Conservation (phyloP, 2,113 vertebrate species). For the Capreolus pygargus region DNA sequence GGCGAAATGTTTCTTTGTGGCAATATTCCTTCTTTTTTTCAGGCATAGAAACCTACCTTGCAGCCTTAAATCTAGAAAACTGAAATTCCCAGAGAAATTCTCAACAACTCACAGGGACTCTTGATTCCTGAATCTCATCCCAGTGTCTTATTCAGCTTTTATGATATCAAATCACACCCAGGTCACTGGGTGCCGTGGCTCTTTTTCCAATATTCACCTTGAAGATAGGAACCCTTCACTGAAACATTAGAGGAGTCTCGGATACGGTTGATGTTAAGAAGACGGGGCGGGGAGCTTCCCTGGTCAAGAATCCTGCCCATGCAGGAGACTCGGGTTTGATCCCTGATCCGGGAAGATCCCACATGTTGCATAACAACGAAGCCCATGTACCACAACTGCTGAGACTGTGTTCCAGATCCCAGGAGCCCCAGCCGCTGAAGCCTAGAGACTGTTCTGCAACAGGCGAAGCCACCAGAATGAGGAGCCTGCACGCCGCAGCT, state of each 20-base stretch:
- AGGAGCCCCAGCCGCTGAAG: not conserved
- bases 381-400: not conserved
- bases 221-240: not conserved
- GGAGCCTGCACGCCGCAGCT: not conserved
- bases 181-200: not conserved
- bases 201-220: not conserved
- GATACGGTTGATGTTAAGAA: not conserved
- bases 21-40: constrained; percentile 21
- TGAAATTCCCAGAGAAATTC: constrained; percentile 32
- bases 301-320: not conserved
- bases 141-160: not conserved
- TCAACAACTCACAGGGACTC: constrained; percentile 26
- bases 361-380: not conserved
- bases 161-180: not conserved
- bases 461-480: not conserved
- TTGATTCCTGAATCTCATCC: constrained; percentile 4
- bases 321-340: not conserved
- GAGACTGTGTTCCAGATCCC: not conserved
- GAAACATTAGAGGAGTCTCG: not conserved
- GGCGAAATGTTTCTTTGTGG: not conserved
- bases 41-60: not conserved
- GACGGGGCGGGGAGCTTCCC: not conserved
- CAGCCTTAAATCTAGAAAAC: constrained; percentile 25
- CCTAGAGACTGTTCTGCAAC: not conserved
- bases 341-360: not conserved